Evolutionary conservation across 1,140 invertebrate species (phyloP).

Genomic region (Cherax destructor): DNA sequence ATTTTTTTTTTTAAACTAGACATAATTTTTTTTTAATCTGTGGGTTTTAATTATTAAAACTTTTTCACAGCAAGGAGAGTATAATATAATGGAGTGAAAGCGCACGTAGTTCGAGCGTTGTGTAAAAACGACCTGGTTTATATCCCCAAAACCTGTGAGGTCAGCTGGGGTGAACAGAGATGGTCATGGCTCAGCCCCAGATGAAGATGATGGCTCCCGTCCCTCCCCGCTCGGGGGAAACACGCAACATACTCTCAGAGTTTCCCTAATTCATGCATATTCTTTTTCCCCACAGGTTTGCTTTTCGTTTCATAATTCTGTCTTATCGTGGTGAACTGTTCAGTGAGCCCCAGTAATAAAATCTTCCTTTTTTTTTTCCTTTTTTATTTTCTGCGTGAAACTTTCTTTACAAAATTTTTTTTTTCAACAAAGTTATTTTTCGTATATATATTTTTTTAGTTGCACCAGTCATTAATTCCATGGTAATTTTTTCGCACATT

Average conservation of each 20-base stretch:
- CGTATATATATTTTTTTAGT: too few species aligned
- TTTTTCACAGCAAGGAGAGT: too few species aligned
- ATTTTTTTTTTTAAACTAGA: too few species aligned
- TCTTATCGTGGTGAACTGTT: background rate
- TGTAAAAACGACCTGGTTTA: background rate
- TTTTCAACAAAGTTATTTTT: too few species aligned
- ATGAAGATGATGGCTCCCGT: background rate
- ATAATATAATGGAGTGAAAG: background rate
- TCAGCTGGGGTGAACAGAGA: background rate
- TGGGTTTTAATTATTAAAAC: too few species aligned
- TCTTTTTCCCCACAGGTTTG: background rate
- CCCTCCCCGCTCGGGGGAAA: background rate
- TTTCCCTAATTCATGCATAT: background rate
- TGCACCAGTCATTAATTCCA: too few species aligned
- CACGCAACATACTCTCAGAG: background rate
- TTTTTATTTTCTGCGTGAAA: too few species aligned
- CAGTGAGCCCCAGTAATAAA: background rate
- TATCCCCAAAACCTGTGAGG: background rate
- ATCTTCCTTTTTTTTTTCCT: background rate
- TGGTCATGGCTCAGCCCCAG: background rate
- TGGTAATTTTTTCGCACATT: too few species aligned
- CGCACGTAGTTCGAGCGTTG: background rate
- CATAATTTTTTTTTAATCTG: too few species aligned
- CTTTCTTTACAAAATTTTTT: too few species aligned
- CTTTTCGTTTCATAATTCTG: background rate